These are phyloP conservation scores for Lacerta bilineata DNA, from an alignment of 2,797 vertebrate genomes.

Conservation along the genomic window DNA sequence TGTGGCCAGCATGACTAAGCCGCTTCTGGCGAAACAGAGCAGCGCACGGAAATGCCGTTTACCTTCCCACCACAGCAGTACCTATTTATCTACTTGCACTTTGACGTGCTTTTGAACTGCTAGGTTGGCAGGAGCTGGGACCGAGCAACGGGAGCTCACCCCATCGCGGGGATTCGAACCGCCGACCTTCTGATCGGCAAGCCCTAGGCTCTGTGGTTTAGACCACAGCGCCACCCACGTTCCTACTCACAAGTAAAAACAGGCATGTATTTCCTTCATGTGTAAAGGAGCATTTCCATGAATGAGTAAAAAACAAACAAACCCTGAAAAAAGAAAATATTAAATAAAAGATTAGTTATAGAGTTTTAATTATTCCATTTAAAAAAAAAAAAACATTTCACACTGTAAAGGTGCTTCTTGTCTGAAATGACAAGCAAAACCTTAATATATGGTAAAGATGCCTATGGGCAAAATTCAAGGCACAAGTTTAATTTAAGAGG, in stretches of 20 bases:
- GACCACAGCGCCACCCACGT: too few species aligned
- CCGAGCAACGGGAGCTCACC: too few species aligned
- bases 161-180: too few species aligned
- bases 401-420: slow-evolving; percentile 6
- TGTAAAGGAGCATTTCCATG: neutral
- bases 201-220: too few species aligned
- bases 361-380: neutral
- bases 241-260: neutral
- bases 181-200: too few species aligned
- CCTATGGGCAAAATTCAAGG: slow-evolving; percentile 24
- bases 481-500: neutral
- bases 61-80: too few species aligned
- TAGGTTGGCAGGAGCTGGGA: too few species aligned
- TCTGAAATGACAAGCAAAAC: neutral
- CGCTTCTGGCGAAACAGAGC: too few species aligned
- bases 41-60: too few species aligned
- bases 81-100: too few species aligned
- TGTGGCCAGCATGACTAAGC: too few species aligned
- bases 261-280: neutral
- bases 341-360: neutral
- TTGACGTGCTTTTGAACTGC: too few species aligned
- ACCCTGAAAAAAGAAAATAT: neutral
- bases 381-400: neutral
- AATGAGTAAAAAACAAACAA: neutral
- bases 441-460: slow-evolving; percentile 18